A percentile compares a stretch with the other conserved stretches of the same genome.
These are phyloP conservation scores for Bos taurus DNA, from an alignment of 2,113 vertebrate genomes.

Conservation along the genomic window DNA sequence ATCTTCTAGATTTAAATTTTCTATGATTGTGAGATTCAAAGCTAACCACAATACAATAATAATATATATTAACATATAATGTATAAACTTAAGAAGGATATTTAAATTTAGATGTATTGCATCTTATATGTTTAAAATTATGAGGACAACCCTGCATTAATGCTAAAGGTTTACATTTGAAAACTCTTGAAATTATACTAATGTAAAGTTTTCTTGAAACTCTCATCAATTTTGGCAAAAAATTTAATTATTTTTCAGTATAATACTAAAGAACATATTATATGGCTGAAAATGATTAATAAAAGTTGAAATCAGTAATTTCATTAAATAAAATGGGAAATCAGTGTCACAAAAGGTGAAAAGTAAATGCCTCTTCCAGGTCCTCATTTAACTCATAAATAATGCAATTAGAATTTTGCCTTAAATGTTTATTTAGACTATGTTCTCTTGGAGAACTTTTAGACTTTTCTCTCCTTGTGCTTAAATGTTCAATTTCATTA, in stretches of 20 bases:
- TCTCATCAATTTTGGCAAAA: conserved; percentile 29
- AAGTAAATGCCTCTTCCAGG: conserved; percentile 54
- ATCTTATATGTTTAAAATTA: not conserved
- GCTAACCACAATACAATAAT: not conserved
- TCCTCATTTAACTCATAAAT: conserved; percentile 63
- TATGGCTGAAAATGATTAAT: conserved; percentile 60
- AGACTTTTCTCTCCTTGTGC: conserved; percentile 15
- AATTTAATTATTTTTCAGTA: conserved; percentile 35
- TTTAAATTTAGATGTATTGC: not conserved
- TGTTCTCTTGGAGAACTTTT: conserved; percentile 39
- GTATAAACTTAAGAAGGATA: not conserved
- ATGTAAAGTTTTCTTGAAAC: conserved; percentile 35
- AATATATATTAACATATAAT: not conserved
- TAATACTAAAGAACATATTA: conserved; percentile 17
- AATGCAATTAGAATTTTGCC: conserved; percentile 49
- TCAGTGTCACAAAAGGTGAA: conserved; percentile 53
- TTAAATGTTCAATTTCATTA: conserved; percentile 59
- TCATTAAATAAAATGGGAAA: conserved; percentile 70
- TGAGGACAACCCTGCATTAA: not conserved
- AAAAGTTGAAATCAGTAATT: conserved; percentile 69
- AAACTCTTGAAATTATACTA: not conserved
- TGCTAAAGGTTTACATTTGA: not conserved
- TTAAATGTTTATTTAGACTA: conserved; percentile 58
- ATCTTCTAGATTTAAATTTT: not conserved
- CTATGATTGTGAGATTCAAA: not conserved